These are phyloP conservation scores for Cladorhizidae sp. DNA, from an alignment of 37 sponge, comb jelly and placozoan species.

Conservation along the genomic window DNA sequence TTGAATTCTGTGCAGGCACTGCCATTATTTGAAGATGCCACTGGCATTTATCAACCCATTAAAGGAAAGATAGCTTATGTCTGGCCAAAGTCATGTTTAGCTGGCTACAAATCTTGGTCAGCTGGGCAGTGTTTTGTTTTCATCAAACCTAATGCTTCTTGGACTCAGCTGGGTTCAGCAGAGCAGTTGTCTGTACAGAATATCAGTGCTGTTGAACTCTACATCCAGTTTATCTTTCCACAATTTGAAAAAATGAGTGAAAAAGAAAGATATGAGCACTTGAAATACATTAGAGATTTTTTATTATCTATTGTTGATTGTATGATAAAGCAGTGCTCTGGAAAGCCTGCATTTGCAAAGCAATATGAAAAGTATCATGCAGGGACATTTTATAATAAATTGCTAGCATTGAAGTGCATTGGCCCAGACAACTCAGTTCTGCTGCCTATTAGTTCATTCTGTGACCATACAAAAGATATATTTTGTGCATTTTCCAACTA, in stretches of 20 bases:
- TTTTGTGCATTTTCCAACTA: constrained; percentile 25
- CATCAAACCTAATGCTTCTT: constrained; percentile 16
- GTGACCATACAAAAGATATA: constrained; percentile 17
- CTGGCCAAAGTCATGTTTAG: constrained; percentile 30
- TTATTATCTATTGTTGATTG: neutral
- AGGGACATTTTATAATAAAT: constrained; percentile 4
- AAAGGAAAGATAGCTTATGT: constrained; percentile 15
- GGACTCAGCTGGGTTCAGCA: constrained; percentile 21
- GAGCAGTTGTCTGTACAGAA: neutral
- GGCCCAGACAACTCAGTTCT: constrained; percentile 22
- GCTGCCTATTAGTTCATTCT: constrained; percentile 15
- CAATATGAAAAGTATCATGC: neutral
- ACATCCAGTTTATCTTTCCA: constrained; percentile 44
- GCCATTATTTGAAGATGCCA: constrained; percentile 47
- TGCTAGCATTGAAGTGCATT: constrained; percentile 30
- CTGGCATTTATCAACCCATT: constrained; percentile 16
- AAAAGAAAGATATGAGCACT: constrained; percentile 37
- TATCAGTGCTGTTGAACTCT: constrained; percentile 26
- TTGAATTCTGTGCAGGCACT: constrained; percentile 10
- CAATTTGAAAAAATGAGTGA: constrained; percentile 28
- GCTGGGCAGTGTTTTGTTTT: constrained; percentile 17
- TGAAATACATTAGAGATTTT: constrained; percentile 46
- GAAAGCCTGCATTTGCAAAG: neutral
- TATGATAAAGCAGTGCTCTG: neutral
- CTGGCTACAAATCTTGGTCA: constrained; percentile 35